These are phyloP conservation scores for Phyllotreta striolata DNA, from an alignment of 2,888 invertebrate species.

Conservation along the genomic window DNA sequence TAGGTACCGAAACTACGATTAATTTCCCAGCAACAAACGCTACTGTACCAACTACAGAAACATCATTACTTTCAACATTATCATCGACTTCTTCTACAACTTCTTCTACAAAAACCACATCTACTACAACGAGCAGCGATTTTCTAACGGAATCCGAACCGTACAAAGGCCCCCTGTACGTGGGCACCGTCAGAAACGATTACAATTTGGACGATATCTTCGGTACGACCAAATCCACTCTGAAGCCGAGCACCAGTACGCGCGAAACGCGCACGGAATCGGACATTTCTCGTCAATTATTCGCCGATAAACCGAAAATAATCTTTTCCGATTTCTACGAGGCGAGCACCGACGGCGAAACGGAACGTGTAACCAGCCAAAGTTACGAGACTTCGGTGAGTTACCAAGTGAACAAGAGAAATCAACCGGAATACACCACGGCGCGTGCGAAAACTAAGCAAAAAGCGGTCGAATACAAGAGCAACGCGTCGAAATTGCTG, in stretches of 20 bases:
- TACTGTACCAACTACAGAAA: not conserved
- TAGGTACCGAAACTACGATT: too few relatives aligned
- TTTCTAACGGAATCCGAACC: conserved; percentile 41
- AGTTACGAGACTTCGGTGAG: conserved; percentile 51
- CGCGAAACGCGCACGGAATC: conserved; percentile 42
- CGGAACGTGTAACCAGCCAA: conserved; percentile 42
- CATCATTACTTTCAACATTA: not conserved
- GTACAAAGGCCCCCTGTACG: conserved; percentile 34
- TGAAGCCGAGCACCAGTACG: conserved; percentile 35
- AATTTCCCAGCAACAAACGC: too few relatives aligned
- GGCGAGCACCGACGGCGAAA: conserved; percentile 41
- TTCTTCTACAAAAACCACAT: conserved; percentile 8
- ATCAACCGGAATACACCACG: conserved; percentile 30
- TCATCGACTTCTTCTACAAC: not conserved
- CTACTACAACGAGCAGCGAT: conserved; percentile 28
- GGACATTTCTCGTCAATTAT: conserved; percentile 46
- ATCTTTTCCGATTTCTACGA: conserved; percentile 55
- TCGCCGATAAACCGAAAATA: conserved; percentile 48
- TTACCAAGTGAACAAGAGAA: conserved; percentile 62
- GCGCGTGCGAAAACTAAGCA: conserved; percentile 10
- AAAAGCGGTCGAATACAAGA: conserved; percentile 13
- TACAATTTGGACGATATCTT: conserved; percentile 52
- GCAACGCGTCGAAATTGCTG: conserved; percentile 8
- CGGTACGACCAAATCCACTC: conserved; percentile 41
- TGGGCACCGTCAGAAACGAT: conserved; percentile 39